phyloP scores from a whole-genome alignment of 2,113 vertebrate species.

The Antechinus stuartii region DNA sequence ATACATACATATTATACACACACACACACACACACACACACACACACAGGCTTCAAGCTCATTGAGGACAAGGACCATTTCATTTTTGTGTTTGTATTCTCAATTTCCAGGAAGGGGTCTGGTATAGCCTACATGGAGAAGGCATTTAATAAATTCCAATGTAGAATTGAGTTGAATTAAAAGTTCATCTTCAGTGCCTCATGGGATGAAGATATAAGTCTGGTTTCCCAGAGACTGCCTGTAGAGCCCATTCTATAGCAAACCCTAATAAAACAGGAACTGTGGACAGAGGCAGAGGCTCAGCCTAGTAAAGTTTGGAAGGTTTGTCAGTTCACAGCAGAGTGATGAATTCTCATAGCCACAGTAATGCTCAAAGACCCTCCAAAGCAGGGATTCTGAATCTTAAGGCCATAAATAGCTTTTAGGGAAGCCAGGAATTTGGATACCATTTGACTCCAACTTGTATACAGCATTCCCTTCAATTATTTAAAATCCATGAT shows the following conservation, averaged over 20 bases:
- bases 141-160: not conserved
- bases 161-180: not conserved
- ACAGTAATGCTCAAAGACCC: not conserved
- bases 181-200: not conserved
- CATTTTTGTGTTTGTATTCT: not conserved
- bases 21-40: no score
- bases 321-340: not conserved
- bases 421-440: not conserved
- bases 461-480: not conserved
- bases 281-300: not conserved
- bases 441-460: not conserved
- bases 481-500: not conserved
- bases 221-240: not conserved
- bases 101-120: not conserved
- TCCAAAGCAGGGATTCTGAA: not conserved
- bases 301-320: not conserved
- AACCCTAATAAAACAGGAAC: not conserved
- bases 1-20: no score
- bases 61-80: not conserved
- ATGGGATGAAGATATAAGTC: not conserved
- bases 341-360: not conserved
- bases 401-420: not conserved
- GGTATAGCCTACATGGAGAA: not conserved
- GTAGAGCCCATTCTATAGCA: not conserved
- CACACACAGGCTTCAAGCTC: not conserved